These are phyloP conservation scores for Eurytoma californica DNA, from an alignment of 2,888 invertebrate species.

Conservation along the genomic window DNA sequence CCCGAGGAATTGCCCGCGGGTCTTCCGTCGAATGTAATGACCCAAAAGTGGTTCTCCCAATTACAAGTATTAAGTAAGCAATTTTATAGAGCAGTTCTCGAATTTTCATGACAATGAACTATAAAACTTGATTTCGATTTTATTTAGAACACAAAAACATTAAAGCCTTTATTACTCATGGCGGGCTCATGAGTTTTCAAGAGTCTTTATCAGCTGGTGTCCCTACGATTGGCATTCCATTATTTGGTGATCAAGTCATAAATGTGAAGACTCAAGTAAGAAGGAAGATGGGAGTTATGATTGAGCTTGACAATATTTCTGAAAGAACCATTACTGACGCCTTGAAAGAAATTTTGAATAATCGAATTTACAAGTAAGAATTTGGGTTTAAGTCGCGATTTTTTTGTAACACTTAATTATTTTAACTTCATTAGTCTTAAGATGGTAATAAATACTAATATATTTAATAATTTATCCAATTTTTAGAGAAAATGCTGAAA, in stretches of 20 bases:
- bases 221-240: conserved; percentile 64
- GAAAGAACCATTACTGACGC: conserved; percentile 69
- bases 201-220: conserved; percentile 62
- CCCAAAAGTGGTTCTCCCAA: conserved; percentile 67
- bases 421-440: not conserved
- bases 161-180: conserved; percentile 64
- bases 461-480: not conserved
- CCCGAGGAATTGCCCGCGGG: conserved; percentile 64
- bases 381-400: not conserved
- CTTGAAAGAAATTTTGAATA: conserved; percentile 70
- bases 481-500: conserved; percentile 36
- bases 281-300: conserved; percentile 59
- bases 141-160: conserved; percentile 65
- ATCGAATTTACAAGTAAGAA: conserved; percentile 70
- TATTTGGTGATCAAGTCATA: conserved; percentile 64
- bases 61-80: conserved; percentile 64
- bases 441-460: not conserved
- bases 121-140: too few species aligned
- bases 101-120: not conserved
- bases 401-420: too few species aligned
- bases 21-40: conserved; percentile 69
- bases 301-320: conserved; percentile 63
- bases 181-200: conserved; percentile 62
- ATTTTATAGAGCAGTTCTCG: too few species aligned
- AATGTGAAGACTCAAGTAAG: conserved; percentile 61